Conservation (phyloP, 2,113 vertebrate species). For the Hepsetus odoe region DNA sequence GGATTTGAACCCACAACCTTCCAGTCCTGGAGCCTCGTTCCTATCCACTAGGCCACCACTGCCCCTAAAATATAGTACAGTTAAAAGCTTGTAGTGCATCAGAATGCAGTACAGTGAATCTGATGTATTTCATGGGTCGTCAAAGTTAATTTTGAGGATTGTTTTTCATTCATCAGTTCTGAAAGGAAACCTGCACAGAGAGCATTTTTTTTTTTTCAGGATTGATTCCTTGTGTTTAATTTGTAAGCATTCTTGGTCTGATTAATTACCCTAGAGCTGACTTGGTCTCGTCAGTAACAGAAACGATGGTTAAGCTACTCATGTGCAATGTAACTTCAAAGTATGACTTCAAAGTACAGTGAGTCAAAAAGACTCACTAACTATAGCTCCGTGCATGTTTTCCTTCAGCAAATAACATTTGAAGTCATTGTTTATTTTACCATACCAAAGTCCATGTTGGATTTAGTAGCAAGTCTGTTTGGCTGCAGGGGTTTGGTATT, state of each 20-base stretch:
- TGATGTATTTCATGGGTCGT: too few species aligned
- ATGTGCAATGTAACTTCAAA: neutral
- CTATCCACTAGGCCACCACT: too few species aligned
- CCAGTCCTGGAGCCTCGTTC: too few species aligned
- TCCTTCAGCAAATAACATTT: slow-evolving; percentile 35
- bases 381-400: slow-evolving; percentile 17
- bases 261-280: neutral
- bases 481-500: slow-evolving; percentile 19
- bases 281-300: neutral
- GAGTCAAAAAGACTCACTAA: neutral
- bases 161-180: neutral
- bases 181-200: slow-evolving; percentile 19
- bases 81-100: too few species aligned
- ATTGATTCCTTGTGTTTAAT: neutral
- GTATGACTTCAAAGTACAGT: neutral
- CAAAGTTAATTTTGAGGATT: neutral
- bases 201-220: slow-evolving; percentile 15
- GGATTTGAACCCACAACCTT: too few species aligned
- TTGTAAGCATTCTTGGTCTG: neutral
- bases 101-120: neutral
- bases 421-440: slow-evolving; percentile 26
- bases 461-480: neutral
- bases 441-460: slow-evolving; percentile 17
- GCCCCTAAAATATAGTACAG: too few species aligned
- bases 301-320: neutral